These are phyloP conservation scores for Phymastichus coffea DNA, from an alignment of 1,140 invertebrate species.

Conservation along the genomic window DNA sequence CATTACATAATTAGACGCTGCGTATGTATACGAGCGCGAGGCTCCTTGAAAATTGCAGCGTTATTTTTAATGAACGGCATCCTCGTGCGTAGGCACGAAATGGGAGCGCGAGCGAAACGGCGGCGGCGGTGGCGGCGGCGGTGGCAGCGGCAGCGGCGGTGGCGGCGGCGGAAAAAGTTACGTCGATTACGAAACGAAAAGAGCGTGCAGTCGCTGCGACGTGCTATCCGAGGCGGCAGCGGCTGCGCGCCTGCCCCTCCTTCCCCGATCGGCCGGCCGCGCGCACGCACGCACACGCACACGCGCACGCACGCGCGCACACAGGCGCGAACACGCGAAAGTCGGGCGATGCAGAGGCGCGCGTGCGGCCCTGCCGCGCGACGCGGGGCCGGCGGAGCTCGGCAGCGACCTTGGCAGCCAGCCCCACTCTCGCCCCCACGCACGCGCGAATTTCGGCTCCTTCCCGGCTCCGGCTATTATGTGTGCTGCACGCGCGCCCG, in stretches of 20 bases:
- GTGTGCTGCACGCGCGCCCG: conserved; percentile 29
- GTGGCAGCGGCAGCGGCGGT: too few relatives aligned
- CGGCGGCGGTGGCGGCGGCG: too few relatives aligned
- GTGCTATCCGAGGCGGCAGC: not conserved
- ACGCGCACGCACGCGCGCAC: conserved; percentile 7
- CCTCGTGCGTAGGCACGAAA: too few relatives aligned
- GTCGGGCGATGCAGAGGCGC: conserved; percentile 34
- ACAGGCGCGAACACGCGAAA: conserved; percentile 20
- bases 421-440: conserved; percentile 9
- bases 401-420: conserved; percentile 46
- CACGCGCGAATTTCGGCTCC: conserved; percentile 20
- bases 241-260: too few relatives aligned
- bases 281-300: conserved; percentile 19
- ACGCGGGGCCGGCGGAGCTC: too few relatives aligned
- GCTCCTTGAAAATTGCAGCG: too few relatives aligned
- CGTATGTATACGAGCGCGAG: too few relatives aligned
- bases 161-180: too few relatives aligned
- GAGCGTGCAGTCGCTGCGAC: not conserved
- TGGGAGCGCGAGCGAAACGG: too few relatives aligned
- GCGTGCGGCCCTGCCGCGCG: conserved; percentile 51
- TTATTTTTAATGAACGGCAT: too few relatives aligned
- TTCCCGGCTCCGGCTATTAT: conserved; percentile 26
- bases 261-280: conserved; percentile 32
- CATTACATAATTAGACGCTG: too few relatives aligned
- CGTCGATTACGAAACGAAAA: not conserved